Evolutionary conservation across 2,797 vertebrate genomes (phyloP), one percentile per base, ranked within the genome.

Genomic region (Limosa lapponica): DNA sequence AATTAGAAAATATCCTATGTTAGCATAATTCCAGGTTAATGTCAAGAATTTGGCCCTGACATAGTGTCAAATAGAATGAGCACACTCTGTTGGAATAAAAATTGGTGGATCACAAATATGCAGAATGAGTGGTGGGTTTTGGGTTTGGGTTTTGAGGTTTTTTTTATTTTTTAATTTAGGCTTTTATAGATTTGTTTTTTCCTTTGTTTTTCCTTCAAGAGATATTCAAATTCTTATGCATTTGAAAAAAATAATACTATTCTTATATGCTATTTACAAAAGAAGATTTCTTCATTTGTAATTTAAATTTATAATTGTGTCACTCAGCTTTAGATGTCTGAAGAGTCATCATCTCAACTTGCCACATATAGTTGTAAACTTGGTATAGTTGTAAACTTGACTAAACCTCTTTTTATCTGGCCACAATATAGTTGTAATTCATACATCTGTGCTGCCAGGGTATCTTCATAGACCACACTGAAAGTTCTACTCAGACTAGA

Each of bases 61-160:
- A 16, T 13, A 91, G 25, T 13, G 12, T 23, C 22, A 37, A 23
- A 43, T 17, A 59, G 39, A 70, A 66, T 4, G 8, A 52, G 6
- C 10, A 37, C 4, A 8, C 14, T 57, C 22, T 39, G 4, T 28
- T 65, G 24, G 8, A 75, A 51, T 75, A 81, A 64, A 34, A 34
- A 23, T 11, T 52, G 11, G 5, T 36, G 24, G 13, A 32, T 71
- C 18, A 46, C 18, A 46, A 41, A 24, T 23, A 65, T 1, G 17
- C 17, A 44, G 43, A 58, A 64, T 3, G 4, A 79, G 9, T 48
- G 18, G 32, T 43, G 27, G 20, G 34, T 7, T 32, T 54, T 12
- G 7, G 6, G 3, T 28, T 34, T n/a, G 13, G 8, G 8, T 28
- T 19, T 34, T 27, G 6, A 2, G 6, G 3, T 30, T 9, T 22